Percentiles rank a stretch among this genome's conserved stretches.
Conservation (phyloP, 2,113 vertebrate genomes). For the Lamprotornis superbus region DNA sequence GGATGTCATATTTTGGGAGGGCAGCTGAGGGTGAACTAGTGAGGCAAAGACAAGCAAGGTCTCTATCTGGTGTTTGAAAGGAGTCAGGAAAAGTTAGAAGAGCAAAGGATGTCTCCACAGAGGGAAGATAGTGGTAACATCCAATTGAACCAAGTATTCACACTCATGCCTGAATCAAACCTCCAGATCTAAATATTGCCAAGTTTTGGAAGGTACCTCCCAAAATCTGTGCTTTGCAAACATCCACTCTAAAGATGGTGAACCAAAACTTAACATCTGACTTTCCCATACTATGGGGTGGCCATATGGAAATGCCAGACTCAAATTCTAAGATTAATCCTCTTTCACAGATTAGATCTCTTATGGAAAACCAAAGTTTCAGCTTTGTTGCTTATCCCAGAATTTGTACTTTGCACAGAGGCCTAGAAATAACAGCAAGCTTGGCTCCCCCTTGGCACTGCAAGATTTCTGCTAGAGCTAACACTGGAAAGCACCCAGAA, state of each 20-base stretch:
- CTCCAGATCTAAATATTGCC: not conserved
- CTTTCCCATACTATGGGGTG: not conserved
- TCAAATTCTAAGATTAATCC: not conserved
- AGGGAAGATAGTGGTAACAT: not conserved
- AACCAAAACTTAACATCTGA: not conserved
- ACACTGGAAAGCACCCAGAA: slow-evolving; percentile 18
- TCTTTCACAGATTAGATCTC: not conserved
- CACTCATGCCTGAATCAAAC: not conserved
- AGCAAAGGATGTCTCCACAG: not conserved
- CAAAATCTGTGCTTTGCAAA: not conserved
- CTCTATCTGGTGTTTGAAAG: not conserved
- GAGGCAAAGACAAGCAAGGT: not conserved
- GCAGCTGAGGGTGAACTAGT: not conserved
- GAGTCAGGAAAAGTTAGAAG: not conserved
- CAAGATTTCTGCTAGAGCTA: not conserved
- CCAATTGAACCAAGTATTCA: not conserved
- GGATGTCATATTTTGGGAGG: not conserved
- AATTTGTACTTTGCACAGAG: not conserved
- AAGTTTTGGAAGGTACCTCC: not conserved
- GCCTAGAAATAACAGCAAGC: not conserved
- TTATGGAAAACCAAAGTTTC: not conserved
- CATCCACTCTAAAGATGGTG: not conserved
- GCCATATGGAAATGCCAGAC: not conserved
- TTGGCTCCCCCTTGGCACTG: not conserved
- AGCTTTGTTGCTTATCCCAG: not conserved